Conservation (phyloP, 2,888 invertebrate genomes). For the Griposia aprilina region DNA sequence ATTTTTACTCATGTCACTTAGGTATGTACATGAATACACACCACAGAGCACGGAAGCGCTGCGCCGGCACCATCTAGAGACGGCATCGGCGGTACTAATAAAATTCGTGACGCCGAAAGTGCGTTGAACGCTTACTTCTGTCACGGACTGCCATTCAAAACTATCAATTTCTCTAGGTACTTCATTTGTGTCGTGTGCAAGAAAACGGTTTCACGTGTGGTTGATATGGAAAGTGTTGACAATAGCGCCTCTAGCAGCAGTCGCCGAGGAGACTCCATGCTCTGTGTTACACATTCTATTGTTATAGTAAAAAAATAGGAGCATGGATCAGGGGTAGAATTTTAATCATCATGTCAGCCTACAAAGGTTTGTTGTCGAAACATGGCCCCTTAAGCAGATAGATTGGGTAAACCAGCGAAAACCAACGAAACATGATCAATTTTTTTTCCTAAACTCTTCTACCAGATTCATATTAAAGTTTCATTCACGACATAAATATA, state of each 20-base stretch:
- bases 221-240: neutral
- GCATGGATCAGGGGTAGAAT: neutral
- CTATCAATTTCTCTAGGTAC: neutral
- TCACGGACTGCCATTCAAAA: neutral
- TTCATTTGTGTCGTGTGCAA: neutral
- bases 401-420: constrained; percentile 1
- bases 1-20: constrained; percentile 7
- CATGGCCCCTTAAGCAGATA: neutral
- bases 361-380: neutral
- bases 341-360: neutral
- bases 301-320: constrained; percentile 22
- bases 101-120: neutral
- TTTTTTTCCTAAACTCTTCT: constrained; percentile 21
- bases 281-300: constrained; percentile 13
- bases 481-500: constrained; percentile 41
- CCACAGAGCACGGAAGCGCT: neutral
- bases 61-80: neutral
- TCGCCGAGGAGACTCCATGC: neutral
- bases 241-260: neutral
- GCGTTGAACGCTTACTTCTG: neutral
- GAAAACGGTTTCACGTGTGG: neutral
- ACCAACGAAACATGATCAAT: constrained; percentile 27
- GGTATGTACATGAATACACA: neutral
- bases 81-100: neutral
- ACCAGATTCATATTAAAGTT: constrained; percentile 52